Percentiles rank a stretch among this genome's conserved stretches.
phyloP scores from a whole-genome alignment of 1,140 invertebrate species.

The Bombus pascuorum region DNA sequence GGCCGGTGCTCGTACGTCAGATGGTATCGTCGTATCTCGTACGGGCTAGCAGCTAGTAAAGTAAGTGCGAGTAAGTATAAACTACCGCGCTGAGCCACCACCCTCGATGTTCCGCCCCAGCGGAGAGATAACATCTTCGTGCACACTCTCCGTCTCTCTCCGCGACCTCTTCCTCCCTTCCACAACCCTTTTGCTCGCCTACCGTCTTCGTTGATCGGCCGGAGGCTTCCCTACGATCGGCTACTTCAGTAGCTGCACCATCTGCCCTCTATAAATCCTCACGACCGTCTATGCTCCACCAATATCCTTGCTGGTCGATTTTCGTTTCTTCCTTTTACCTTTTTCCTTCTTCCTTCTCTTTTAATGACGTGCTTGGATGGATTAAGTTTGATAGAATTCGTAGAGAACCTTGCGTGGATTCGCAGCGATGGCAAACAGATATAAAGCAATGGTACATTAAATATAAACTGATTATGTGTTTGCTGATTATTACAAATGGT shows the following conservation, averaged over 20 bases:
- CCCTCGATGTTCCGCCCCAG: conserved; percentile 74
- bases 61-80: conserved; percentile 74
- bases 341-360: not conserved
- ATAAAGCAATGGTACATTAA: too few species aligned
- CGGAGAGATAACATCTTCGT: conserved; percentile 71
- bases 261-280: conserved; percentile 65
- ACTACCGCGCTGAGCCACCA: conserved; percentile 68
- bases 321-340: not conserved
- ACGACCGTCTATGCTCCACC: conserved; percentile 49
- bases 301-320: conserved; percentile 33
- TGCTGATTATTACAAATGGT: too few species aligned
- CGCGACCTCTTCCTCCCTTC: conserved; percentile 43
- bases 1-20: conserved; percentile 66
- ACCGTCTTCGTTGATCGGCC: conserved; percentile 61
- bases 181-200: conserved; percentile 62
- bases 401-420: too few species aligned
- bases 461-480: too few species aligned
- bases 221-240: conserved; percentile 62
- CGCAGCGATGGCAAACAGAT: too few species aligned
- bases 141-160: conserved; percentile 47
- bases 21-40: conserved; percentile 71
- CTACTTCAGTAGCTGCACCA: conserved; percentile 67
- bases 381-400: not conserved
- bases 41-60: conserved; percentile 72
- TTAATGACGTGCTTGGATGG: not conserved